Conservation (phyloP, 2,797 vertebrate species). For the Anniella stebbinsi region DNA sequence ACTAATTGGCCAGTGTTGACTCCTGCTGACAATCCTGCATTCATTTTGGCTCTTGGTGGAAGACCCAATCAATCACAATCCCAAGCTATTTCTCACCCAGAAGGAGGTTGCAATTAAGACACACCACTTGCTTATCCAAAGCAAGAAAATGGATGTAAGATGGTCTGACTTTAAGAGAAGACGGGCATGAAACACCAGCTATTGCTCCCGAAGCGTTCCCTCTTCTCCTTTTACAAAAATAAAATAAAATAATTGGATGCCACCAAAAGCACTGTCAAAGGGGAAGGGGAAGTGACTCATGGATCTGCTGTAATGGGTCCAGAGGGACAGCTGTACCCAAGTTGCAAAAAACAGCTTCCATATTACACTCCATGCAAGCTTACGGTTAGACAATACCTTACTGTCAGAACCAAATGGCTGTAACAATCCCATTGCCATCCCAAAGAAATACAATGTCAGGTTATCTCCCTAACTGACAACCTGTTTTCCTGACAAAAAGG, state of each 20-base stretch:
- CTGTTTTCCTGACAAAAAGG: background rate
- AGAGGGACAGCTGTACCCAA: background rate
- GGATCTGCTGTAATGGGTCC: background rate
- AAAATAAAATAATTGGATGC: too few relatives aligned
- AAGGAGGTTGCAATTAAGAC: slow-evolving; percentile 70
- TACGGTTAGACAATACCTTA: background rate
- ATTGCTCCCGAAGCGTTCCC: background rate
- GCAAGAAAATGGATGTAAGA: slow-evolving; percentile 56
- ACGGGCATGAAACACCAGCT: slow-evolving; percentile 4
- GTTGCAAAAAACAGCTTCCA: background rate
- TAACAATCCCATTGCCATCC: background rate
- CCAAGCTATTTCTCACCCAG: slow-evolving; percentile 47
- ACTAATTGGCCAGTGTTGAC: slow-evolving; percentile 65
- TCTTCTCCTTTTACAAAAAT: background rate
- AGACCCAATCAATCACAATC: slow-evolving; percentile 60
- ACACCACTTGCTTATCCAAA: slow-evolving; percentile 45
- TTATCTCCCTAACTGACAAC: background rate
- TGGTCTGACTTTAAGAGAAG: slow-evolving; percentile 28
- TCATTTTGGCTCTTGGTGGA: slow-evolving; percentile 55
- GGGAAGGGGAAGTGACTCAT: background rate
- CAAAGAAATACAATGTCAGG: background rate
- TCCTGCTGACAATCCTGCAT: slow-evolving; percentile 55
- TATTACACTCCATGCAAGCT: background rate
- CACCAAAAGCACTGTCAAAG: background rate
- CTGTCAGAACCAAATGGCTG: background rate